A percentile compares a stretch with the other conserved stretches of the same genome.
phyloP scores from a whole-genome alignment of 2,888 invertebrate species.

The Philereme vetulata region DNA sequence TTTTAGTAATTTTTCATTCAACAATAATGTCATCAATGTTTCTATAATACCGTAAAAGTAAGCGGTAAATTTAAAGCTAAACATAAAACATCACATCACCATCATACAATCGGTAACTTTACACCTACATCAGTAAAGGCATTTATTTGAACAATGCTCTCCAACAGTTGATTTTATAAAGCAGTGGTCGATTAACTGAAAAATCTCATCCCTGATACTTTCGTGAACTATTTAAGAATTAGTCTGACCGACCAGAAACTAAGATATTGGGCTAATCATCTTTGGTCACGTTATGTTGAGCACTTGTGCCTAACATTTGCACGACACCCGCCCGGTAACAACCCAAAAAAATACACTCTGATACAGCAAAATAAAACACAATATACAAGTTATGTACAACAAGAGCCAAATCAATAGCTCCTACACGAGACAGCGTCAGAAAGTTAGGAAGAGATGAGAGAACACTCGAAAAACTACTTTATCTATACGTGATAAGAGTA shows the following conservation, averaged over 20 bases:
- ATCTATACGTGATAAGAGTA: slow-evolving; percentile 51
- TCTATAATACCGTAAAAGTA: too few relatives aligned
- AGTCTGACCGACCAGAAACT: slow-evolving; percentile 51
- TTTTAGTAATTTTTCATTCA: too few relatives aligned
- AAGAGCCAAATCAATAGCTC: slow-evolving; percentile 68
- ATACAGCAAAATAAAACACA: slow-evolving; percentile 48
- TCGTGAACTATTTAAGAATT: slow-evolving; percentile 56
- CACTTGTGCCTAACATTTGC: slow-evolving; percentile 25
- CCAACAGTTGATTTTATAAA: slow-evolving; percentile 50
- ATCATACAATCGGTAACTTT: too few relatives aligned
- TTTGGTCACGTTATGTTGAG: slow-evolving; percentile 38
- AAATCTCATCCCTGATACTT: slow-evolving; percentile 55
- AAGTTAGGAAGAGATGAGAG: slow-evolving; percentile 57
- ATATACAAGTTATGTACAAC: slow-evolving; percentile 51
- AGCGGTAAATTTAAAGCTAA: too few relatives aligned
- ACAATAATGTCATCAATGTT: too few relatives aligned
- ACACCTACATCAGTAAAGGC: not conserved
- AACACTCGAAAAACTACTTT: slow-evolving; percentile 60
- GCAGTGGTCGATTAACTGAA: slow-evolving; percentile 50
- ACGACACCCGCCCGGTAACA: slow-evolving; percentile 40
- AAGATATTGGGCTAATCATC: slow-evolving; percentile 60
- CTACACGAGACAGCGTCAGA: slow-evolving; percentile 60
- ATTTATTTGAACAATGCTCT: slow-evolving; percentile 54
- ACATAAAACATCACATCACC: too few relatives aligned
- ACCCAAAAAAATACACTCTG: slow-evolving; percentile 43